These are phyloP conservation scores for Margarornis squamiger DNA, from an alignment of 2,797 vertebrate genomes.

Conservation along the genomic window DNA sequence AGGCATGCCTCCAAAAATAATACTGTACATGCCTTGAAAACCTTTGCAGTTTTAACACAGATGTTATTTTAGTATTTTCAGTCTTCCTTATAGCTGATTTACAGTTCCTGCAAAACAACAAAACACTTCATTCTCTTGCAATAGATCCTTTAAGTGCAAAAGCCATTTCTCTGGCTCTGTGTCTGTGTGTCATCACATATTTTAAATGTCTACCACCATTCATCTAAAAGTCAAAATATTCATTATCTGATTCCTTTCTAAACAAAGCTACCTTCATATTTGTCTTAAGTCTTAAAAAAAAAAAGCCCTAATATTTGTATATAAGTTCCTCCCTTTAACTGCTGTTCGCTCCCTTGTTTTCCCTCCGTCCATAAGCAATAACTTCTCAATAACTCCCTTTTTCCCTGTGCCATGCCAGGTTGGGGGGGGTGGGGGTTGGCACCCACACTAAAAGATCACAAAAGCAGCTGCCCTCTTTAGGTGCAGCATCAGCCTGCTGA, in stretches of 20 bases:
- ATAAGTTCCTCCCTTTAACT: neutral
- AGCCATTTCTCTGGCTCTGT: neutral
- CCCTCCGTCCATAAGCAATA: neutral
- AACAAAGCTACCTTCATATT: neutral
- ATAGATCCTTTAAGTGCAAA: neutral
- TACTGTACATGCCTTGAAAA: neutral
- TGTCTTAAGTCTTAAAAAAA: neutral
- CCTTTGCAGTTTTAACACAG: neutral
- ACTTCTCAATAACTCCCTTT: neutral
- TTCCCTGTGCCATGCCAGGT: too few species aligned
- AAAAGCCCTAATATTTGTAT: neutral
- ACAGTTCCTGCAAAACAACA: neutral
- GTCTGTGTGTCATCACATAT: accelerated
- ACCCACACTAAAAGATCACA: neutral
- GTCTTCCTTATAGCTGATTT: neutral
- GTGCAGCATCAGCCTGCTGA: neutral
- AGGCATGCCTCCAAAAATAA: neutral
- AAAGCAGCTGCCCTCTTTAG: neutral
- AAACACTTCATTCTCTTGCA: neutral
- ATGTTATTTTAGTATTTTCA: neutral
- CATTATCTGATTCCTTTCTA: neutral
- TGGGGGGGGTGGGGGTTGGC: accelerated
- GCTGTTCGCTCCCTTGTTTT: neutral
- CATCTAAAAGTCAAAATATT: neutral
- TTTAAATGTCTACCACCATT: neutral